These are phyloP conservation scores for Balaenoptera acutorostrata DNA, from an alignment of 2,113 vertebrate genomes.

Conservation along the genomic window DNA sequence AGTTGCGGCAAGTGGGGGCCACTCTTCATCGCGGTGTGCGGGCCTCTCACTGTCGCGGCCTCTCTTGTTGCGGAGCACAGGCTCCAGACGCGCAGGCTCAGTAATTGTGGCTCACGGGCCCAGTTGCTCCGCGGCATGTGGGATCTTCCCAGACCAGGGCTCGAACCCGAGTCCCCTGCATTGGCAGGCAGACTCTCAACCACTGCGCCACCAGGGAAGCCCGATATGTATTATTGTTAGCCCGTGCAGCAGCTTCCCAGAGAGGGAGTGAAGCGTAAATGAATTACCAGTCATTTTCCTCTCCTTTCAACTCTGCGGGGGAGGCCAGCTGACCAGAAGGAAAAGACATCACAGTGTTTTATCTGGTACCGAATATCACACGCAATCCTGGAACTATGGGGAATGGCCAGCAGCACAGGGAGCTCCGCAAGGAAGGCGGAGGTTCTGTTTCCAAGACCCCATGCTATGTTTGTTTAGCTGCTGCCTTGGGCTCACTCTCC, in stretches of 20 bases:
- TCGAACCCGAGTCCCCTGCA: no score
- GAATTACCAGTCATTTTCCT: conserved; percentile 54
- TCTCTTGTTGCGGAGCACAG: no score
- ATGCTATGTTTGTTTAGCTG: conserved; percentile 63
- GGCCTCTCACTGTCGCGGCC: no score
- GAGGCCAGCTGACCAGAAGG: conserved; percentile 49
- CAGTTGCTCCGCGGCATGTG: no score
- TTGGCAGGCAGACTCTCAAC: no score
- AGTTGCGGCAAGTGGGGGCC: no score
- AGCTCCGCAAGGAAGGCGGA: background rate
- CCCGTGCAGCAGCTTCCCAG: background rate
- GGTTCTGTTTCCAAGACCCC: background rate
- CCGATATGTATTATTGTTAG: background rate
- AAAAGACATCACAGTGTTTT: conserved; percentile 46
- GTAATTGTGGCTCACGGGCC: no score
- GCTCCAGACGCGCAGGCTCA: no score
- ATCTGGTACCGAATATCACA: background rate
- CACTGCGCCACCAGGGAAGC: no score
- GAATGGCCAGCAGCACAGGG: background rate
- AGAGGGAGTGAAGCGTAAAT: conserved; percentile 16
- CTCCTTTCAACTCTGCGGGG: conserved; percentile 51
- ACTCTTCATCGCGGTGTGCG: no score
- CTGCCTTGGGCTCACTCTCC: background rate
- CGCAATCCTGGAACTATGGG: background rate
- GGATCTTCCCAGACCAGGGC: no score